These are phyloP conservation scores for Pipra filicauda DNA, from an alignment of 2,113 vertebrate species.

Conservation along the genomic window DNA sequence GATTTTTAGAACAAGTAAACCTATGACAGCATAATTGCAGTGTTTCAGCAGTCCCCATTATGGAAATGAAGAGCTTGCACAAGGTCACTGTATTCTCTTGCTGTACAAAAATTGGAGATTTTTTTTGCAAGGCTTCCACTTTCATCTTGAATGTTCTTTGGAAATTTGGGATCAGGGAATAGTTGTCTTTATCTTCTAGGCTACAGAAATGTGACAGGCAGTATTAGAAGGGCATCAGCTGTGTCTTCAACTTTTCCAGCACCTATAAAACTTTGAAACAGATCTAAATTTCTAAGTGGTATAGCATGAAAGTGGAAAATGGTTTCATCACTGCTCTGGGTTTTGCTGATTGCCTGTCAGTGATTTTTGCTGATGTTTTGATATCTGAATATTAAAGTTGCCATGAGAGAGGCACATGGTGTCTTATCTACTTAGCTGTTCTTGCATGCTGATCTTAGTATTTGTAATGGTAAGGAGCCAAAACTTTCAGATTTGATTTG, in stretches of 20 bases:
- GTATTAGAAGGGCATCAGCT: background rate
- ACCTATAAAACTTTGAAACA: background rate
- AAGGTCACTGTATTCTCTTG: background rate
- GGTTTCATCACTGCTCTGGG: background rate
- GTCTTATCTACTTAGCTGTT: background rate
- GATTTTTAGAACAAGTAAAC: no score
- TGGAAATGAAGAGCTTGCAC: background rate
- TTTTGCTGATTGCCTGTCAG: constrained; percentile 1
- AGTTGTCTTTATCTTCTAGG: background rate
- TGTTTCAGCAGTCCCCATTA: background rate
- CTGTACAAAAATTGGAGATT: background rate
- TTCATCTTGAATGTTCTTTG: constrained; percentile 25
- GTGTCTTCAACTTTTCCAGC: background rate
- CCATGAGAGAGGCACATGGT: background rate
- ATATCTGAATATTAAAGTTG: constrained; percentile 3
- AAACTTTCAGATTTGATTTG: background rate
- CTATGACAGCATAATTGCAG: background rate
- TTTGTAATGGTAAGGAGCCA: background rate
- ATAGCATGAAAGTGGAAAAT: background rate
- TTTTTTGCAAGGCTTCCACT: constrained; percentile 16
- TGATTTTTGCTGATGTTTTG: background rate
- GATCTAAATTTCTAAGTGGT: constrained; percentile 20
- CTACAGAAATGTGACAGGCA: background rate
- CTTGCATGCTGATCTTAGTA: background rate
- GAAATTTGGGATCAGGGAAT: background rate